Evolutionary conservation across 1,140 invertebrate genomes (phyloP).

Genomic region (Steinernema feltiae): DNA sequence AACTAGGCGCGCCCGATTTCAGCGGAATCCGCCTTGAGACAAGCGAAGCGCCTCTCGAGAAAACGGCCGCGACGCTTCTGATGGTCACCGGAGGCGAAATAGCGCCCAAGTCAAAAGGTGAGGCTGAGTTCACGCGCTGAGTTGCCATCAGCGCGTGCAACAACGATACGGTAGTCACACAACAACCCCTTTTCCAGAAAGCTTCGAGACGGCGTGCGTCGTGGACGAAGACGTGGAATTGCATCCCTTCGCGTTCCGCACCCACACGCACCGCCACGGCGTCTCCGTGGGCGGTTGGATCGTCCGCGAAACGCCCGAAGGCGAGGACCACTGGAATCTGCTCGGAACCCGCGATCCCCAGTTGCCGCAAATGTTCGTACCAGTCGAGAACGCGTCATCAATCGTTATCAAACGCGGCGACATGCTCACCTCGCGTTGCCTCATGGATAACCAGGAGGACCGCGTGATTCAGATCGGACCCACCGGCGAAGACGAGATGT

Average conservation of each 20-base stretch:
- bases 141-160: too few species aligned
- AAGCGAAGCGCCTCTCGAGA: conserved; percentile 46
- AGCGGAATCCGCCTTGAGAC: conserved; percentile 46
- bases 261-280: conserved; percentile 74
- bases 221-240: conserved; percentile 75
- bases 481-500: conserved; percentile 94
- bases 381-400: conserved; percentile 66
- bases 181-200: conserved; percentile 64
- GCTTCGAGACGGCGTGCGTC: conserved; percentile 80
- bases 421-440: conserved; percentile 73
- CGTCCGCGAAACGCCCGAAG: conserved; percentile 49
- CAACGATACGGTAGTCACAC: too few species aligned
- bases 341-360: conserved; percentile 85
- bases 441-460: conserved; percentile 72
- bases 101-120: conserved; percentile 34
- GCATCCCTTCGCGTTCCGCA: conserved; percentile 87
- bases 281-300: conserved; percentile 16
- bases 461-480: conserved; percentile 61
- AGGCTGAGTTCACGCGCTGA: too few species aligned
- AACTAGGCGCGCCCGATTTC: conserved; percentile 38
- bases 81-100: conserved; percentile 48
- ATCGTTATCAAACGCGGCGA: conserved; percentile 67
- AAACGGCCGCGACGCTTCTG: conserved; percentile 49
- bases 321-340: conserved; percentile 70
- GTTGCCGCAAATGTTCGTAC: conserved; percentile 87